Evolutionary conservation across 2,113 vertebrate species (phyloP).

Genomic region (Jaculus jaculus): DNA sequence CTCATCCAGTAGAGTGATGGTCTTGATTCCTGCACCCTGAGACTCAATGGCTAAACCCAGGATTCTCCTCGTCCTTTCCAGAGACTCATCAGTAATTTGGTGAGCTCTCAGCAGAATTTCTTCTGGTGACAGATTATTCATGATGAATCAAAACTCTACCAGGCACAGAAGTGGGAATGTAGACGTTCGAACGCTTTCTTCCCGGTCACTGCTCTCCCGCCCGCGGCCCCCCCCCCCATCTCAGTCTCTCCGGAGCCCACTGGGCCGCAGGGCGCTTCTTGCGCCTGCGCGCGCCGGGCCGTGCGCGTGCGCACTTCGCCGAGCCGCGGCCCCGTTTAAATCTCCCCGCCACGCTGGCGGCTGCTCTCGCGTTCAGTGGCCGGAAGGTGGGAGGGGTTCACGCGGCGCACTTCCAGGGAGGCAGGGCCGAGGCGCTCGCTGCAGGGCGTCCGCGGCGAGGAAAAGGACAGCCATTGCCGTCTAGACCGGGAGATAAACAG

Average conservation of each 20-base stretch:
- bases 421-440: neutral
- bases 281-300: slow-evolving; percentile 11
- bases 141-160: no score
- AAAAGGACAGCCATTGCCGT: neutral
- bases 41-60: no score
- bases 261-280: fast-evolving
- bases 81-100: no score
- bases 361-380: no score
- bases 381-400: neutral
- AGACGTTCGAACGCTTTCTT: neutral
- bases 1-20: no score
- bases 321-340: neutral
- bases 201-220: slow-evolving; percentile 14
- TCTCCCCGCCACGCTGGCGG: neutral
- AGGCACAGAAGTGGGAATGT: no score
- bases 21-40: no score
- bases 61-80: no score
- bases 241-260: fast-evolving
- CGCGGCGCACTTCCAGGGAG: neutral
- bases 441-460: no score
- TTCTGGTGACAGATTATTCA: no score
- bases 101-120: no score
- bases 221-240: neutral
- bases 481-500: neutral
- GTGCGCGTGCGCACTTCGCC: slow-evolving; percentile 63